Conservation (phyloP, 2,888 invertebrate genomes). For the Ditula angustiorana region DNA sequence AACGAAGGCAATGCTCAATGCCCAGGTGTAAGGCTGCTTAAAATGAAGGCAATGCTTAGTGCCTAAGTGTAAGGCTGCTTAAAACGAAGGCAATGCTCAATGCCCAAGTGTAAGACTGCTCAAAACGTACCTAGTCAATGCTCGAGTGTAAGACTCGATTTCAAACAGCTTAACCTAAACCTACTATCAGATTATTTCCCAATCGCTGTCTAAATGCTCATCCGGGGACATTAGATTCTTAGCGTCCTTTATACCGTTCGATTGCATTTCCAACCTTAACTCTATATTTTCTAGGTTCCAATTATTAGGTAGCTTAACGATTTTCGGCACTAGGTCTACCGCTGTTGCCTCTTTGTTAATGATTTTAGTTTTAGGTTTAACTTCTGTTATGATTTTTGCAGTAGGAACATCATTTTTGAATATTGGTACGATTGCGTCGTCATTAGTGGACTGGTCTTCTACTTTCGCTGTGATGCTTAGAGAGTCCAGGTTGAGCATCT, state of each 20-base stretch:
- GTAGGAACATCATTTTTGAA: neutral
- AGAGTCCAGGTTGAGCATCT: conserved; percentile 87
- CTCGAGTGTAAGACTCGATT: neutral
- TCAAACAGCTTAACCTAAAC: neutral
- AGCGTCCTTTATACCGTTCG: conserved; percentile 59
- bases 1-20: too few relatives aligned
- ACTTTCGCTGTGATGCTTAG: conserved; percentile 61
- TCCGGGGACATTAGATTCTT: conserved; percentile 67
- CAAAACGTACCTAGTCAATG: too few relatives aligned
- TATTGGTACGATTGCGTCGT: conserved; percentile 11
- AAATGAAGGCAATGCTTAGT: too few relatives aligned
- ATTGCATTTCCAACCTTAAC: conserved; percentile 65
- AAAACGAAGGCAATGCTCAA: too few relatives aligned
- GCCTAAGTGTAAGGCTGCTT: too few relatives aligned
- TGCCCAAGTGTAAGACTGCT: too few relatives aligned
- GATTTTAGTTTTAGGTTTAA: conserved; percentile 34
- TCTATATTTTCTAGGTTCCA: conserved; percentile 86
- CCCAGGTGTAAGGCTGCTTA: too few relatives aligned
- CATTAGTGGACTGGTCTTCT: conserved; percentile 38
- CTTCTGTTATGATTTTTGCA: neutral
- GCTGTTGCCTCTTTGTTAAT: conserved; percentile 44
- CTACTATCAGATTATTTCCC: conserved; percentile 76
- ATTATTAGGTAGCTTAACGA: conserved; percentile 83
- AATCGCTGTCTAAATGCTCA: conserved; percentile 73
- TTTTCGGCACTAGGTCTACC: conserved; percentile 74